Evolutionary conservation across 2,797 vertebrate genomes (phyloP), one percentile per base, ranked within the genome.

Genomic region (Anas georgica): DNA sequence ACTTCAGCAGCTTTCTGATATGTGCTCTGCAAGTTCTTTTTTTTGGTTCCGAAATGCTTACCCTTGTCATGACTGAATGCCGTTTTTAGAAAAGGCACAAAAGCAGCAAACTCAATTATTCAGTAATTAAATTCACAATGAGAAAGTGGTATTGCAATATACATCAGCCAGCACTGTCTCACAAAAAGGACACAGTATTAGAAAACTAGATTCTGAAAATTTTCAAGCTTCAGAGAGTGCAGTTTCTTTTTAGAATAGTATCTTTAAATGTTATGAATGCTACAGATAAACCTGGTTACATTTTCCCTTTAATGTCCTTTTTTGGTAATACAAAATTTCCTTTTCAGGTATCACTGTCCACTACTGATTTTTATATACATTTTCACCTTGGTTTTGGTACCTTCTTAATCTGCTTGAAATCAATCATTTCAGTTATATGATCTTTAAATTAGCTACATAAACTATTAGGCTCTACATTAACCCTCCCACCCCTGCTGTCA

Each of bases 51-150:
- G 43, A 89, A 86, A 93, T 2, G 5, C 86, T 92, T 70, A 95
- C 96, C 76, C 52, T 94, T 97, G 93, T 94, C 95, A 91, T 96
- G 97, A 97, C 97, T 97, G 97, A 97, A 97, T 43, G 92, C 96
- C 91, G 23, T 83, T 75, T 56, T 90, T 6, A 76, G 84, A 78
- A 95, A 97, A 98, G 98, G 97, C 98, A 98, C 98, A 97, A 97
- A 97, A 96, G 95, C 96, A 98, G 96, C 96, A 96, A 96, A 96
- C 63, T 88, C 74, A 74, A 92, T 96, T 90, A 92, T 92, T 93
- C 88, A 70, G 68, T 89, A 92, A 88, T 95, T 95, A 92, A 86
- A 97, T 92, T 91, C 89, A 92, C 82, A 89, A 74, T 15, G 78
- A 97, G 91, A 75, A 96, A 96, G 93, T 86, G 63, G 77, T 83